These are phyloP conservation scores for Thecocarcelia acutangulata DNA, from an alignment of 2,888 invertebrate genomes.

Conservation along the genomic window DNA sequence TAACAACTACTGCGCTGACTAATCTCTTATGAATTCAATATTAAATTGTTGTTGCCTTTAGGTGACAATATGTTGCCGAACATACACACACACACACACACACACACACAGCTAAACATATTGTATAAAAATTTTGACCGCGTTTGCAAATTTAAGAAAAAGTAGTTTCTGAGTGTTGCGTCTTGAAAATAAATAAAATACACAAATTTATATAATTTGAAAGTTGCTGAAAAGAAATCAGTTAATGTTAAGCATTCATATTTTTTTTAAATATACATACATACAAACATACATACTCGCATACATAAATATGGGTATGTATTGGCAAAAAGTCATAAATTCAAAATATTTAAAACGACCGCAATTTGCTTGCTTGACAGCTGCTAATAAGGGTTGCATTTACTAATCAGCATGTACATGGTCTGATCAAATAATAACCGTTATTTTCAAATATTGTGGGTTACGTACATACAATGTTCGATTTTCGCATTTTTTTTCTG, in stretches of 20 bases:
- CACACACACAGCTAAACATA: too few species aligned
- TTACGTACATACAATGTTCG: too few species aligned
- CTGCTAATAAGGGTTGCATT: slow-evolving; percentile 59
- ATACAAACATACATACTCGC: too few species aligned
- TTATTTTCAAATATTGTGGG: too few species aligned
- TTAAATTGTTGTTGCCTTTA: slow-evolving; percentile 24
- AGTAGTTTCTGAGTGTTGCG: slow-evolving; percentile 22
- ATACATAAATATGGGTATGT: slow-evolving; percentile 24
- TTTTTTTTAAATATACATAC: too few species aligned
- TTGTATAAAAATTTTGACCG: not conserved
- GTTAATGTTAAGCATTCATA: slow-evolving; percentile 53
- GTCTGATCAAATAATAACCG: too few species aligned
- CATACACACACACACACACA: too few species aligned
- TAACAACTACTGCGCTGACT: slow-evolving; percentile 56
- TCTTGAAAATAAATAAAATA: slow-evolving; percentile 5
- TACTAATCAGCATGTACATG: too few species aligned
- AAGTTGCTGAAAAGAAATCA: slow-evolving; percentile 44
- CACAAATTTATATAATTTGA: slow-evolving; percentile 17
- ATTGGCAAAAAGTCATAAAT: slow-evolving; percentile 18
- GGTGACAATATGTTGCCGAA: slow-evolving; percentile 4
- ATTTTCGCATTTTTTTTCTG: too few species aligned
- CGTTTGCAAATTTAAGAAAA: not conserved
- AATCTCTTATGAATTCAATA: slow-evolving; percentile 63
- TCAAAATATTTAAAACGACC: slow-evolving; percentile 13
- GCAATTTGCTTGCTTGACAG: slow-evolving; percentile 33